These are phyloP conservation scores for Porites lutea DNA, from an alignment of 64 coral and sea anemone species.

Conservation along the genomic window DNA sequence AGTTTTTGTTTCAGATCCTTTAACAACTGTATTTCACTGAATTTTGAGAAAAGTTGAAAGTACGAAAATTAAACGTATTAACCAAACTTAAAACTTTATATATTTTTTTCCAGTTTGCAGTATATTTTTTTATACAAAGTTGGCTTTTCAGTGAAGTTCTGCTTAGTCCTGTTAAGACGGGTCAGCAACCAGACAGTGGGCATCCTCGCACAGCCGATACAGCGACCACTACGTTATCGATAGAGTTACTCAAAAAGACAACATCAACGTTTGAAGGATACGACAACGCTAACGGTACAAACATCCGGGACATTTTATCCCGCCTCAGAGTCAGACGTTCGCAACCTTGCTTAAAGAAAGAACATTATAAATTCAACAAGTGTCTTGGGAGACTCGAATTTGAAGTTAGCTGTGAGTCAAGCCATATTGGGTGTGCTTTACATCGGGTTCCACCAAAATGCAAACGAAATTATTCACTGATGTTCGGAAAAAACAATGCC, in stretches of 20 bases:
- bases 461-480: not conserved
- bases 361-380: not conserved
- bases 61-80: no score
- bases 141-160: not conserved
- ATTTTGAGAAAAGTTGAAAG: no score
- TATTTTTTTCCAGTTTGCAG: not conserved
- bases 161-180: not conserved
- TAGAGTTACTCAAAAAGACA: not conserved
- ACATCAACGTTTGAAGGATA: not conserved
- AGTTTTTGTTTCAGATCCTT: no score
- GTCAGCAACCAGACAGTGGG: not conserved
- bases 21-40: no score
- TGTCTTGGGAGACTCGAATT: not conserved
- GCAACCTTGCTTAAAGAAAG: not conserved
- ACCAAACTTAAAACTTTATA: not conserved
- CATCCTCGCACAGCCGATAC: not conserved
- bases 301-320: not conserved
- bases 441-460: conserved; percentile 4
- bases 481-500: not conserved
- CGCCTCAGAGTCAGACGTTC: not conserved
- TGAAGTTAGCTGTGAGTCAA: not conserved
- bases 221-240: no score
- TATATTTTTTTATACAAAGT: not conserved
- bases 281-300: no score
- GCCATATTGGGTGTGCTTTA: not conserved